These are phyloP conservation scores for Autographa pulchrina DNA, from an alignment of 2,888 invertebrate species.

Conservation along the genomic window DNA sequence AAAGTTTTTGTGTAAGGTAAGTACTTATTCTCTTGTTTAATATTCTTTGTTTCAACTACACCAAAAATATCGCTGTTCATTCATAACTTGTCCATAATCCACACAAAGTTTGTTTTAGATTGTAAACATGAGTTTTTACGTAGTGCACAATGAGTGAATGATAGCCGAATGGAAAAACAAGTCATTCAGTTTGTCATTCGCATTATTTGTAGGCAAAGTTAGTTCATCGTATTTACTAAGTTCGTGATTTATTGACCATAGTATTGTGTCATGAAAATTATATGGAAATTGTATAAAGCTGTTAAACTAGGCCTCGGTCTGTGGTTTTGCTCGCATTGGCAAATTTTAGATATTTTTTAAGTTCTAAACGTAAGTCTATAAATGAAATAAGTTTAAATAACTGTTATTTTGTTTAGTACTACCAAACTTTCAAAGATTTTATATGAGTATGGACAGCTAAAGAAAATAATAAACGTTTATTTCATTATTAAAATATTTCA, in stretches of 20 bases:
- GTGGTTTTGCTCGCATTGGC: too few relatives aligned
- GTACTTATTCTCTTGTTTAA: too few relatives aligned
- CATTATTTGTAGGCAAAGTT: slow-evolving; percentile 72
- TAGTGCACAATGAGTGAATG: slow-evolving; percentile 74
- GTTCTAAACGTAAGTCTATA: too few relatives aligned
- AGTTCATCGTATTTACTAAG: slow-evolving; percentile 56
- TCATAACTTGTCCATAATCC: slow-evolving; percentile 54
- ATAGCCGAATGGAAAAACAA: slow-evolving; percentile 76
- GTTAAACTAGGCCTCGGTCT: not conserved
- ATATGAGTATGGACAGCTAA: too few relatives aligned
- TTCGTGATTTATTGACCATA: slow-evolving; percentile 51
- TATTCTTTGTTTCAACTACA: too few relatives aligned
- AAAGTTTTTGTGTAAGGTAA: too few relatives aligned
- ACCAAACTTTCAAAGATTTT: too few relatives aligned
- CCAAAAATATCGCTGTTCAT: slow-evolving; percentile 27
- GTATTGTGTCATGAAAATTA: slow-evolving; percentile 32
- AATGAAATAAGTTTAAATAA: too few relatives aligned
- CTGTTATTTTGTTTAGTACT: too few relatives aligned
- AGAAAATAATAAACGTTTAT: too few relatives aligned
- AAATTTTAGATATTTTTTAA: too few relatives aligned
- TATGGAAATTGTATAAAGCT: slow-evolving; percentile 24
- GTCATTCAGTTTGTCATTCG: slow-evolving; percentile 75
- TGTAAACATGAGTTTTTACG: slow-evolving; percentile 81
- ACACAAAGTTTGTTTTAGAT: slow-evolving; percentile 72
- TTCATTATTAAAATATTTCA: too few relatives aligned